Percentiles rank a stretch among this genome's conserved stretches.
phyloP scores from a whole-genome alignment of 2,888 invertebrate genomes.

The Colletes collaris region DNA sequence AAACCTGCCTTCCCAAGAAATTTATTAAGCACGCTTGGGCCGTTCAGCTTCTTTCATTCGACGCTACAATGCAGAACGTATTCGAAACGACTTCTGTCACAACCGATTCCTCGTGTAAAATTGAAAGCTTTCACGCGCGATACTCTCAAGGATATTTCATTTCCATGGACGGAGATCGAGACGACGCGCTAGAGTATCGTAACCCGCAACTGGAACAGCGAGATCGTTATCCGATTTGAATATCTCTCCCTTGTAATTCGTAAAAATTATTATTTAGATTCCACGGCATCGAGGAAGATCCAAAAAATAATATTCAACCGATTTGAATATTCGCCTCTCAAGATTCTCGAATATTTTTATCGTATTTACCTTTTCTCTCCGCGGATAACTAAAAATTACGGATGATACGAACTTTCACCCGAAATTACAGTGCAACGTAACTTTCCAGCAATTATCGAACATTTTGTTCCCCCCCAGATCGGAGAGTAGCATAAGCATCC shows the following conservation, averaged over 20 bases:
- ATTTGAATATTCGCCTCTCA: no score
- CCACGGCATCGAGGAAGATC: not conserved
- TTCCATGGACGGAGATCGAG: not conserved
- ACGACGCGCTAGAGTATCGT: not conserved
- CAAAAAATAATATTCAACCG: no score
- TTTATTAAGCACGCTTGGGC: conserved; percentile 50
- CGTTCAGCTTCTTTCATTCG: conserved; percentile 43
- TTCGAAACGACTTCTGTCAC: conserved; percentile 48
- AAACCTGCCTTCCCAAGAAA: conserved; percentile 49
- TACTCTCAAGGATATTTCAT: conserved; percentile 19
- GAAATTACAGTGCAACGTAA: conserved; percentile 63
- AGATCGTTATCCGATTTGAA: no score
- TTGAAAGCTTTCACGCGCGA: conserved; percentile 19
- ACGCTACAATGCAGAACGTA: conserved; percentile 47
- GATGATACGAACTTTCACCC: conserved; percentile 64
- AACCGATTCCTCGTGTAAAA: conserved; percentile 37
- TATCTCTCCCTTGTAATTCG: no score
- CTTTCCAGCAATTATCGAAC: conserved; percentile 64
- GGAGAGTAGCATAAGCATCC: conserved; percentile 22
- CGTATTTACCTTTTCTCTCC: conserved; percentile 7
- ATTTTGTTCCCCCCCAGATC: conserved; percentile 32
- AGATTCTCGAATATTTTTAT: not conserved
- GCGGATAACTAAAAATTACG: conserved; percentile 18
- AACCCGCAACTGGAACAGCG: conserved; percentile 8
- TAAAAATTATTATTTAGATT: no score